phyloP scores from a whole-genome alignment of 2,888 invertebrate species.

The Drosophila cognata region DNA sequence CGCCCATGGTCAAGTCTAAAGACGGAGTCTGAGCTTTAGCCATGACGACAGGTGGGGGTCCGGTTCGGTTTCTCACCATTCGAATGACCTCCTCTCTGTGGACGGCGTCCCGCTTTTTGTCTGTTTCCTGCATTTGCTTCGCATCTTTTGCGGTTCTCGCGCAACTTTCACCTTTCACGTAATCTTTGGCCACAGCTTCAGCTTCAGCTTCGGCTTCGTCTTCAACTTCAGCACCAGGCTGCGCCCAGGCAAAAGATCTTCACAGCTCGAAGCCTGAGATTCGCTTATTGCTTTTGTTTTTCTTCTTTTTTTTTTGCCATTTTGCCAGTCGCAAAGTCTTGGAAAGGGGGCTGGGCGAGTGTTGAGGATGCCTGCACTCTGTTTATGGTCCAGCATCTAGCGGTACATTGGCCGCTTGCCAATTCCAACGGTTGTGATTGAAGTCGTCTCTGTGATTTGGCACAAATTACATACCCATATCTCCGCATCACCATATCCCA shows the following conservation, averaged over 20 bases:
- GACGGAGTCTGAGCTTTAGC: conserved; percentile 11
- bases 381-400: conserved; percentile 71
- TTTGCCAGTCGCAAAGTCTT: conserved; percentile 46
- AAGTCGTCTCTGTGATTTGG: conserved; percentile 43
- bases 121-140: conserved; percentile 54
- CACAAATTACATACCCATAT: conserved; percentile 38
- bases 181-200: conserved; percentile 71
- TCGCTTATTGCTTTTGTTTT: conserved; percentile 66
- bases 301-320: conserved; percentile 41
- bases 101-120: background rate
- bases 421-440: conserved; percentile 48
- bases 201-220: conserved; percentile 11
- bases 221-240: conserved; percentile 27
- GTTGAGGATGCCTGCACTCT: conserved; percentile 41
- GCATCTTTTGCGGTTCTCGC: conserved; percentile 68
- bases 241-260: conserved; percentile 15
- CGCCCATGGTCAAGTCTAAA: background rate
- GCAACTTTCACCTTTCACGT: conserved; percentile 85
- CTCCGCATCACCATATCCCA: background rate
- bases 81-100: conserved; percentile 12
- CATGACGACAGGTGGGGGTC: conserved; percentile 53
- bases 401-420: conserved; percentile 70
- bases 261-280: conserved; percentile 38
- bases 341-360: background rate
- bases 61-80: conserved; percentile 57